A percentile compares a stretch with the other conserved stretches of the same genome.
phyloP scores from a whole-genome alignment of 2,888 invertebrate species.

The Tetramorium bicarinatum region DNA sequence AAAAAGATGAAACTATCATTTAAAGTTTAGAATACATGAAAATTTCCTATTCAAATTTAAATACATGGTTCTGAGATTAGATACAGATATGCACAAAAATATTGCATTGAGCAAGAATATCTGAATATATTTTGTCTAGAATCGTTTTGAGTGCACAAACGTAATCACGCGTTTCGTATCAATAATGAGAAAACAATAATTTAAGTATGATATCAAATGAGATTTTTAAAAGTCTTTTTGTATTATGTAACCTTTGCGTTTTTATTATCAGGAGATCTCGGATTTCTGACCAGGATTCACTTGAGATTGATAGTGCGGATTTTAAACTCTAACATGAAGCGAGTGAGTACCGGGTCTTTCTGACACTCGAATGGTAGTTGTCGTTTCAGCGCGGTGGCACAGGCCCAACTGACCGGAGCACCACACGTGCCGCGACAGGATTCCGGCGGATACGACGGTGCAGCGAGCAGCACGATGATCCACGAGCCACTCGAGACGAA shows the following conservation, averaged over 20 bases:
- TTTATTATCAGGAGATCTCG: neutral
- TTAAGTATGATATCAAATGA: neutral
- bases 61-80: neutral
- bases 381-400: constrained; percentile 84
- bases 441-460: constrained; percentile 82
- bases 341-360: constrained; percentile 48
- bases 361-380: constrained; percentile 76
- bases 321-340: constrained; percentile 1
- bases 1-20: neutral
- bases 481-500: constrained; percentile 82
- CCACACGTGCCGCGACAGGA: constrained; percentile 78
- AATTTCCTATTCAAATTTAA: neutral
- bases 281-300: neutral
- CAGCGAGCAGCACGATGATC: constrained; percentile 79
- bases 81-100: neutral
- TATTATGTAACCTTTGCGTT: neutral
- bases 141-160: neutral
- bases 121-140: neutral
- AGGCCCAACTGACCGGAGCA: constrained; percentile 80
- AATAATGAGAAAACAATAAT: neutral
- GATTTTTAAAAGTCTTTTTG: neutral
- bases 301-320: neutral
- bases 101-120: neutral
- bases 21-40: neutral
- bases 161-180: neutral